Base-by-base conservation (phyloP, 2,888 invertebrate genomes). In the Drosophila kokeensis region DNA sequence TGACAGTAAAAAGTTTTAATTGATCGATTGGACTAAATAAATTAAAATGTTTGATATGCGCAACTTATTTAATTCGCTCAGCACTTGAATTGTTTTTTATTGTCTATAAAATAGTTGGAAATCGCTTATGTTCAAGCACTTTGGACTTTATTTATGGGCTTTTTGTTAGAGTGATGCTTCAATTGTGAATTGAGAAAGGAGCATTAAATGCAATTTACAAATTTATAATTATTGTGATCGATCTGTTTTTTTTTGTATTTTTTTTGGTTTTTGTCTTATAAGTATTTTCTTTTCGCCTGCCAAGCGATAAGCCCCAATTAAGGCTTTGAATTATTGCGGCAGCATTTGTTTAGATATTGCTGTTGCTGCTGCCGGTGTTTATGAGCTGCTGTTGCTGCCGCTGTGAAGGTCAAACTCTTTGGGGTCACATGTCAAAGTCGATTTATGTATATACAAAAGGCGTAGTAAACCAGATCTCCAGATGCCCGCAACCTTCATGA, bases 381-480 rank as follows among this genome's bases (percentile, higher is more conserved):
- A 8, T 45, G 24, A 45, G 45, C 45, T 24, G 21, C 42, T 32
- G 30, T 30, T 40, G 40, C 40, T 40, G 67, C 67, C 57, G 66
- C 55, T 63, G 52, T 42, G 84, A 88, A 85, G 84, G 89, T 88
- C 81, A 85, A 32, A 55, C 36, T 52, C 49, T 57, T 61, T 79
- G 87, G 88, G 89, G 83, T 85, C 85, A 85, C 72, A 78, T 87
- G 82, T 85, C 88, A 80, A 82, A 74, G 76, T 74, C 74, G 73
- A 70, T 73, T 82, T 80, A 67, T 55, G 13, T 38, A n/a, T 13
- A 38, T 59, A 70, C 60, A 70, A 65, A 70, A 71, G 58, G 60
- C 67, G 58, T 66, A 58, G 62, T 70, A 85, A 77, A 82, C 82
- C 86, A 76, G 80, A 79, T 74, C 65, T 69, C 58, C 42, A 63